Evolutionary conservation across 2,113 vertebrate genomes (phyloP).

Genomic region (Beaufortia kweichowensis): DNA sequence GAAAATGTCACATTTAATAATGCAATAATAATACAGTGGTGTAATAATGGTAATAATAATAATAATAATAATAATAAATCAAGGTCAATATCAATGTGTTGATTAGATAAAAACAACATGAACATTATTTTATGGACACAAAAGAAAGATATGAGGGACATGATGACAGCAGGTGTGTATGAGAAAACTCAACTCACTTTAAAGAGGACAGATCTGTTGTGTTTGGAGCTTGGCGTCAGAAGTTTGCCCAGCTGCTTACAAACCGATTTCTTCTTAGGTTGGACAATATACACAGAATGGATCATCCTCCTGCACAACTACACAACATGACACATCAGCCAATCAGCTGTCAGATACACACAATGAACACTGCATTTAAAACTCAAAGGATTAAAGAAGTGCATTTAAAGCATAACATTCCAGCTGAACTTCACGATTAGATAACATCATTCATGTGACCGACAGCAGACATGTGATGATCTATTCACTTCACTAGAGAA

Average conservation of each 20-base stretch:
- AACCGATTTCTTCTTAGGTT: slow-evolving; percentile 67
- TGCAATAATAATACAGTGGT: too few relatives aligned
- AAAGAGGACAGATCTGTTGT: slow-evolving; percentile 30
- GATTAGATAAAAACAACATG: too few relatives aligned
- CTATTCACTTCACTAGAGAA: not conserved
- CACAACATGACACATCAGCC: not conserved
- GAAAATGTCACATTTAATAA: too few relatives aligned
- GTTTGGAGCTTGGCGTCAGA: slow-evolving; percentile 54
- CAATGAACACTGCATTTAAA: too few relatives aligned
- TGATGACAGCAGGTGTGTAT: too few relatives aligned
- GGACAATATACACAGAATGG: slow-evolving; percentile 69
- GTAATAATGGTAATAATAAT: too few relatives aligned
- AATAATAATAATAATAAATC: too few relatives aligned
- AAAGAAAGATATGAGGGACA: too few relatives aligned
- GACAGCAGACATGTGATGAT: slow-evolving; percentile 53
- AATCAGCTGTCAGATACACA: not conserved
- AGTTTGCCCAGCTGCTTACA: slow-evolving; percentile 65
- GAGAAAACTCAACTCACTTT: slow-evolving; percentile 60
- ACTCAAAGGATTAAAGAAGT: not conserved
- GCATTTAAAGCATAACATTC: slow-evolving; percentile 22
- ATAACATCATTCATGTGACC: slow-evolving; percentile 58
- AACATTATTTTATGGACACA: too few relatives aligned
- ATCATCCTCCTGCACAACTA: slow-evolving; percentile 59
- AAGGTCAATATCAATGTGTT: too few relatives aligned
- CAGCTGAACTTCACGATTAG: slow-evolving; percentile 37